These are phyloP conservation scores for Mya arenaria DNA, from an alignment of 1,140 invertebrate genomes.

Conservation along the genomic window DNA sequence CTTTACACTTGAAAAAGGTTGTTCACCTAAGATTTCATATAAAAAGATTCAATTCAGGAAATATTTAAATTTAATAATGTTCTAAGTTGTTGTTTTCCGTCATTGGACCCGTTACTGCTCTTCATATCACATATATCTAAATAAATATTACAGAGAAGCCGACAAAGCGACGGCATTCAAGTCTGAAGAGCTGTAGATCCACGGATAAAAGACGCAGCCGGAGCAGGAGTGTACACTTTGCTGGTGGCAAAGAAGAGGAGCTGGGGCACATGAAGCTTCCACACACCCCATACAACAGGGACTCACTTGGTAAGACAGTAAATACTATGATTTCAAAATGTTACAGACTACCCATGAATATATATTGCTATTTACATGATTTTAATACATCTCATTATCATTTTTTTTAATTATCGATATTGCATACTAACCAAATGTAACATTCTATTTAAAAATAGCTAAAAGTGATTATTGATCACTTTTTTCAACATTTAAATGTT, in stretches of 20 bases:
- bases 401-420: neutral
- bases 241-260: neutral
- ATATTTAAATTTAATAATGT: too few relatives aligned
- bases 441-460: too few relatives aligned
- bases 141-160: slow-evolving; percentile 17
- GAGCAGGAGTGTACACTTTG: slow-evolving; percentile 17
- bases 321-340: too few relatives aligned
- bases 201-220: slow-evolving; percentile 23
- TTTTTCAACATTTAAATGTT: too few relatives aligned
- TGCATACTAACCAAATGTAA: too few relatives aligned
- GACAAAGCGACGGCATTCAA: slow-evolving; percentile 5
- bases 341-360: neutral
- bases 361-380: neutral
- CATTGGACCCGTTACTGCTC: too few relatives aligned
- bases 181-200: slow-evolving; percentile 32
- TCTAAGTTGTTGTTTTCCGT: too few relatives aligned
- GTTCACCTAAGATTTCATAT: too few relatives aligned
- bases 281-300: slow-evolving; percentile 35
- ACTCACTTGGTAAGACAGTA: slow-evolving; percentile 37
- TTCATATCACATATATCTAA: too few relatives aligned
- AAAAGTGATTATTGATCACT: too few relatives aligned
- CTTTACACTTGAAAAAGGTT: too few relatives aligned
- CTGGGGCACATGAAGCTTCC: neutral
- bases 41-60: too few relatives aligned
- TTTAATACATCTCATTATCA: neutral